Conservation (phyloP, 2,888 invertebrate genomes). For the Scrobipalpa costella region DNA sequence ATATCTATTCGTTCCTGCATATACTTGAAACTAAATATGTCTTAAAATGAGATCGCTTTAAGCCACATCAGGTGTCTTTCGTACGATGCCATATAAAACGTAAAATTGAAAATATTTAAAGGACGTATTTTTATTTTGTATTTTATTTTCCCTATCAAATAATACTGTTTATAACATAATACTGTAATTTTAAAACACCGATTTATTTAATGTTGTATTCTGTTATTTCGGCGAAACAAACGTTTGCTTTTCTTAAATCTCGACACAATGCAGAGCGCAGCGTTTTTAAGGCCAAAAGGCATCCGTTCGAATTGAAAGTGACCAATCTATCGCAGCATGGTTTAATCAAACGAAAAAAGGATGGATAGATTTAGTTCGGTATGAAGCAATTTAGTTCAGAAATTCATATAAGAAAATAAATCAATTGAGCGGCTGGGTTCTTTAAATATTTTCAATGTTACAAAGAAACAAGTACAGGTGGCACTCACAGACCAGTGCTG, state of each 20-base stretch:
- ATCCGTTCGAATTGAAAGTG: no score
- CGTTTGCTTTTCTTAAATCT: no score
- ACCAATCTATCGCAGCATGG: no score
- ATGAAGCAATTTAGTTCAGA: no score
- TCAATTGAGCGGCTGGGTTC: neutral
- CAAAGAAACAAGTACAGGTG: neutral
- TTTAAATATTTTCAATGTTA: neutral
- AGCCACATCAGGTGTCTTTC: neutral
- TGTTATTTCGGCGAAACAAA: no score
- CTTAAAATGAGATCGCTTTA: neutral
- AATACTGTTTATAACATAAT: neutral
- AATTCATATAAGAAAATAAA: no score
- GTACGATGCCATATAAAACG: conserved; percentile 2
- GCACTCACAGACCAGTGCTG: neutral
- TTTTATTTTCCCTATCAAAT: neutral
- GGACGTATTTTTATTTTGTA: no score
- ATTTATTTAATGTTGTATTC: no score
- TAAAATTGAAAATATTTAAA: neutral
- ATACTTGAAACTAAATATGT: neutral
- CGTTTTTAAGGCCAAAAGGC: no score
- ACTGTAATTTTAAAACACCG: neutral
- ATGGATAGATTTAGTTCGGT: no score
- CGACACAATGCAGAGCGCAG: no score
- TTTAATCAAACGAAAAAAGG: no score
- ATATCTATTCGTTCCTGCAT: neutral